phyloP scores from a whole-genome alignment of 2,888 invertebrate genomes.

The Polia nebulosa region DNA sequence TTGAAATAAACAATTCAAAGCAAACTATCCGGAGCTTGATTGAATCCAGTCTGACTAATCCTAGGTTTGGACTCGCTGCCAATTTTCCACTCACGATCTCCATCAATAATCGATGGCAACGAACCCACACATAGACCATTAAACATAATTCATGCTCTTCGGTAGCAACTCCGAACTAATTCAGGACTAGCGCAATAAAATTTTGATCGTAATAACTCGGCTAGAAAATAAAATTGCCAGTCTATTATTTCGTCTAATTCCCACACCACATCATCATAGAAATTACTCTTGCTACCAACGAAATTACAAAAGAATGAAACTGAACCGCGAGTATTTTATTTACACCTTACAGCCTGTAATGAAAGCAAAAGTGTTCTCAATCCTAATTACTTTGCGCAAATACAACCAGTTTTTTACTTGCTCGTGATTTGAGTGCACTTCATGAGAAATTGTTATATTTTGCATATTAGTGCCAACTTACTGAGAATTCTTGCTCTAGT shows the following conservation, averaged over 20 bases:
- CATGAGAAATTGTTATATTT: constrained; percentile 38
- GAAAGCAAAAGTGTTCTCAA: constrained; percentile 67
- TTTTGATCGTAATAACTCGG: constrained; percentile 52
- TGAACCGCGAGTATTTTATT: constrained; percentile 43
- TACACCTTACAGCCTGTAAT: constrained; percentile 59
- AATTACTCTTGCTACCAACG: constrained; percentile 48
- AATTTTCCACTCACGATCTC: constrained; percentile 57
- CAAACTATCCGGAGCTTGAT: constrained; percentile 17
- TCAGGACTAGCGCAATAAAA: constrained; percentile 50
- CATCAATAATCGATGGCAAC: constrained; percentile 52
- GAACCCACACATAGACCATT: constrained; percentile 45
- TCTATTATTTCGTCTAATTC: constrained; percentile 60
- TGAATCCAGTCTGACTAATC: constrained; percentile 42
- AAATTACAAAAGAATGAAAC: constrained; percentile 59
- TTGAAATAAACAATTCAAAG: constrained; percentile 23
- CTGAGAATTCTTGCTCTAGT: not conserved
- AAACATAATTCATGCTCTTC: constrained; percentile 54
- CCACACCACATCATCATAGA: constrained; percentile 57
- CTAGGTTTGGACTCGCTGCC: constrained; percentile 27
- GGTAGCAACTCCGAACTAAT: constrained; percentile 47
- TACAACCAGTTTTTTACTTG: constrained; percentile 49
- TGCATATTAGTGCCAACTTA: constrained; percentile 9
- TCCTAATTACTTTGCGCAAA: constrained; percentile 65
- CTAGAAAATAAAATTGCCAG: constrained; percentile 53
- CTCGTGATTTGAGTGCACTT: constrained; percentile 35